Evolutionary conservation across 2,888 invertebrate genomes (phyloP).

Genomic region (Diarsia brunnea): DNA sequence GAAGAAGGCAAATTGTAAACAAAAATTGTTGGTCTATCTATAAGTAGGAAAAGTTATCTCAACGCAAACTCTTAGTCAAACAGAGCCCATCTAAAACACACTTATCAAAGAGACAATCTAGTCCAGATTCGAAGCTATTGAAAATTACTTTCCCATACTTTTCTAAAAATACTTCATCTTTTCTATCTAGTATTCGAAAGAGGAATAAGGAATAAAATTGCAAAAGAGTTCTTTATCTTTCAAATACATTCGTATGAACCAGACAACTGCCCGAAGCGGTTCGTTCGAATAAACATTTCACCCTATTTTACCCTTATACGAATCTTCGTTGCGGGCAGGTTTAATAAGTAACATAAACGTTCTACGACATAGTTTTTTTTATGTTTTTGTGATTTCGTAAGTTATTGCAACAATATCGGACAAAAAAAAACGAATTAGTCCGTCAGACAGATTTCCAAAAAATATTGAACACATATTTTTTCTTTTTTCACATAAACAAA

Average conservation of each 20-base stretch:
- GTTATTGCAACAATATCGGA: background rate
- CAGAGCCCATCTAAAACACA: background rate
- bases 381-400: background rate
- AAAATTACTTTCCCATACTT: conserved; percentile 15
- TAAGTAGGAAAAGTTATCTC: too few relatives aligned
- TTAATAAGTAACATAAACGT: conserved; percentile 44
- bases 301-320: conserved; percentile 34
- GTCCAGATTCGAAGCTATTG: conserved; percentile 34
- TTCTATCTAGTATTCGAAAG: conserved; percentile 22
- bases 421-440: too few relatives aligned
- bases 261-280: conserved; percentile 51
- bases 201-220: conserved; percentile 36
- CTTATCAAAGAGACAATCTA: background rate
- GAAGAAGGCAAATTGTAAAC: too few relatives aligned
- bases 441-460: too few relatives aligned
- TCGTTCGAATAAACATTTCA: conserved; percentile 56
- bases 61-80: too few relatives aligned
- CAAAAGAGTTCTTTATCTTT: conserved; percentile 61
- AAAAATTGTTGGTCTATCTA: too few relatives aligned
- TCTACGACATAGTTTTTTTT: conserved; percentile 11
- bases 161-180: conserved; percentile 23
- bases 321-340: conserved; percentile 25
- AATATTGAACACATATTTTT: too few relatives aligned
- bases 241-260: conserved; percentile 52
- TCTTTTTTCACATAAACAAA: too few relatives aligned